Percentiles rank a stretch among this genome's conserved stretches.
phyloP scores from a whole-genome alignment of 2,797 vertebrate species.

The Chaunax sp. region DNA sequence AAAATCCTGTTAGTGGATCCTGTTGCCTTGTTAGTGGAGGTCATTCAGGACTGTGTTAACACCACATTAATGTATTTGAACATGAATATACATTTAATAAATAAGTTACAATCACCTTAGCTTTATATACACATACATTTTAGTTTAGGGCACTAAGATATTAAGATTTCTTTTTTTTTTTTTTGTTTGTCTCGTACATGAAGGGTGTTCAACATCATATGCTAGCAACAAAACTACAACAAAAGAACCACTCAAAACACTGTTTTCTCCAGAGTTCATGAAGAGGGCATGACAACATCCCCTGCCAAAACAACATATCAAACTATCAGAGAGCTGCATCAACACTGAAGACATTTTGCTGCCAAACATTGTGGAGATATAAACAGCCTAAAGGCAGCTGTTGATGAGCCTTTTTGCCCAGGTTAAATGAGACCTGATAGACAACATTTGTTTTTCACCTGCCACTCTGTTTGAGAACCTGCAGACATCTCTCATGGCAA shows the following conservation, averaged over 20 bases:
- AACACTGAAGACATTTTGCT: constrained; percentile 51
- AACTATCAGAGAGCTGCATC: constrained; percentile 58
- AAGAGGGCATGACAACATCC: constrained; percentile 59
- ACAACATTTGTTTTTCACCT: constrained; percentile 66
- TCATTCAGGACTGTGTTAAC: constrained; percentile 30
- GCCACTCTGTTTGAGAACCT: constrained; percentile 42
- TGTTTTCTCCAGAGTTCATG: constrained; percentile 64
- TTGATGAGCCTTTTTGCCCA: constrained; percentile 71
- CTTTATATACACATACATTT: constrained; percentile 4
- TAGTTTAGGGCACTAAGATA: neutral
- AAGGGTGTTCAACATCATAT: constrained; percentile 15
- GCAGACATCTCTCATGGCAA: constrained; percentile 51
- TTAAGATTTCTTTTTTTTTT: neutral
- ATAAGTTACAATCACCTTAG: neutral
- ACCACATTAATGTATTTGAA: neutral
- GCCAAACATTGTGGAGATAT: constrained; percentile 53
- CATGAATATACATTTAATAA: neutral
- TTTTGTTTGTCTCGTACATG: constrained; percentile 25
- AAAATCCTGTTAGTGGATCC: no score
- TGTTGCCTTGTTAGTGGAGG: constrained; percentile 22
- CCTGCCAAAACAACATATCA: constrained; percentile 58
- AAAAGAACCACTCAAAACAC: constrained; percentile 36
- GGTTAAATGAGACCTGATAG: constrained; percentile 60
- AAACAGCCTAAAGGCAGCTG: constrained; percentile 70
- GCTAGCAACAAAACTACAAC: constrained; percentile 18